Percentiles rank a stretch among this genome's conserved stretches.
These are phyloP conservation scores for Mormyrops boulengeri DNA, from an alignment of 2,797 vertebrate species.

Conservation along the genomic window DNA sequence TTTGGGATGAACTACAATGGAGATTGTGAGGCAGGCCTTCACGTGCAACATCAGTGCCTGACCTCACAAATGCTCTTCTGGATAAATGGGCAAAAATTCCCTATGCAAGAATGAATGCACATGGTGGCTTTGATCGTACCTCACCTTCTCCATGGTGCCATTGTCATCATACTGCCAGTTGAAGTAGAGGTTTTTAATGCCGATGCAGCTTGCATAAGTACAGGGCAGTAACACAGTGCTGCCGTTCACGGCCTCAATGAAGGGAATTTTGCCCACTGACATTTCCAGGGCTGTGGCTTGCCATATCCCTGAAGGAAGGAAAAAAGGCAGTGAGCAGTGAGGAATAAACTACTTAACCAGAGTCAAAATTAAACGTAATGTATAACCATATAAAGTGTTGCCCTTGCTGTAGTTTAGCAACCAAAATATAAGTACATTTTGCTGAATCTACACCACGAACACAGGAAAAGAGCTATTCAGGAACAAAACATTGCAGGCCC, in stretches of 20 bases:
- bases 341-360: neutral
- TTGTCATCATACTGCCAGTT: constrained; percentile 79
- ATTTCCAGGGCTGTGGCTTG: constrained; percentile 73
- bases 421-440: neutral
- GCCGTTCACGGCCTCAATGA: constrained; percentile 76
- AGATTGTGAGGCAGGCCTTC: neutral
- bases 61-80: neutral
- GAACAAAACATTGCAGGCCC: neutral
- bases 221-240: constrained; percentile 82
- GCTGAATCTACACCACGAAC: neutral
- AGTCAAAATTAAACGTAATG: neutral
- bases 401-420: neutral
- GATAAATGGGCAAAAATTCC: neutral
- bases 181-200: constrained; percentile 78
- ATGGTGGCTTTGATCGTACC: neutral
- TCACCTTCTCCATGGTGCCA: constrained; percentile 57
- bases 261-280: constrained; percentile 76
- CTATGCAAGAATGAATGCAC: neutral
- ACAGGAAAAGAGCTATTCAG: neutral
- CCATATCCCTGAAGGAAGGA: constrained; percentile 58
- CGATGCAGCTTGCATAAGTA: constrained; percentile 78
- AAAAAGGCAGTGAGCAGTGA: neutral
- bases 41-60: neutral
- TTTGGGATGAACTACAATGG: neutral
- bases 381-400: neutral